These are phyloP conservation scores for Dryoscopus gambensis DNA, from an alignment of 2,113 vertebrate genomes.

Conservation along the genomic window DNA sequence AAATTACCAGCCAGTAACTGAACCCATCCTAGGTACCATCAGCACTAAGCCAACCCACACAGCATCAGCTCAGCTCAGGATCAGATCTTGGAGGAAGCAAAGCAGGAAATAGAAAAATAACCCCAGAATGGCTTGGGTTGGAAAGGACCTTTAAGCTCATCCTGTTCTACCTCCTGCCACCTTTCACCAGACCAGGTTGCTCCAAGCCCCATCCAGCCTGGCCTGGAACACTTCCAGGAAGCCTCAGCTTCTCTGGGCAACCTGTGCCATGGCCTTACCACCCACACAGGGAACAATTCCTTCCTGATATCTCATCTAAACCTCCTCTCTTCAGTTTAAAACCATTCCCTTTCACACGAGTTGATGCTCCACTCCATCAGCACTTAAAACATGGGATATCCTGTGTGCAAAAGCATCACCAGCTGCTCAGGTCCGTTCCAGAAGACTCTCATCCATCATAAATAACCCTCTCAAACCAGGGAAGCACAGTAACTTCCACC, in stretches of 20 bases:
- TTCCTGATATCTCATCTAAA: background rate
- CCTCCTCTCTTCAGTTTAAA: background rate
- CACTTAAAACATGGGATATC: background rate
- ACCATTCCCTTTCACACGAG: background rate
- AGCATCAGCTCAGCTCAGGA: background rate
- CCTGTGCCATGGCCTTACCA: background rate
- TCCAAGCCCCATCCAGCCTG: background rate
- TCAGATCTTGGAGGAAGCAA: background rate
- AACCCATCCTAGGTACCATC: background rate
- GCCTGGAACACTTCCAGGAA: background rate
- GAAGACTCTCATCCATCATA: background rate
- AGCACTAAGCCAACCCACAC: background rate
- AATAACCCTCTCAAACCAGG: background rate
- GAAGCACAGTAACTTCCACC: background rate
- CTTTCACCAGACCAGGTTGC: background rate
- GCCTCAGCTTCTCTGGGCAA: background rate
- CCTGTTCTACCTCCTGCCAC: background rate
- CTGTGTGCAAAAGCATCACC: background rate
- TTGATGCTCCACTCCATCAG: accelerated
- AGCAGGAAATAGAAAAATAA: background rate
- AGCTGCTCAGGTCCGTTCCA: background rate
- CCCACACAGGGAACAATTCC: background rate
- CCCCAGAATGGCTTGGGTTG: background rate
- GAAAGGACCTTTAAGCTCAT: background rate
- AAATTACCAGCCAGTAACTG: background rate